These are phyloP conservation scores for Rynchops niger DNA, from an alignment of 2,113 vertebrate species.

Conservation along the genomic window DNA sequence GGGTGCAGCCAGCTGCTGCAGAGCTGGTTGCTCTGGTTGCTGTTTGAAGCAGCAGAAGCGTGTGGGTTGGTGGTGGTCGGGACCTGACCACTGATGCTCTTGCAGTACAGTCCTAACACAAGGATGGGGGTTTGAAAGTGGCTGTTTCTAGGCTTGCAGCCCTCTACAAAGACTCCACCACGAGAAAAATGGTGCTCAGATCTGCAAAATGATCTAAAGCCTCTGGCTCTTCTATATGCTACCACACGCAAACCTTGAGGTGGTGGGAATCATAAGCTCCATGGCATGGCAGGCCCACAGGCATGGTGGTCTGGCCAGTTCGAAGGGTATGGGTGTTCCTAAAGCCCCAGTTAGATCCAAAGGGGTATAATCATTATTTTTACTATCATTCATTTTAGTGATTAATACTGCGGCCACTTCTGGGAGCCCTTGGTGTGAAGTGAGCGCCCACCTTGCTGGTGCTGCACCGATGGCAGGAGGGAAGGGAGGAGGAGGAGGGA, in stretches of 20 bases:
- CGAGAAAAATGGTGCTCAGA: not conserved
- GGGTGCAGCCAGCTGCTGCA: not conserved
- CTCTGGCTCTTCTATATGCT: not conserved
- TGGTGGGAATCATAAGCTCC: not conserved
- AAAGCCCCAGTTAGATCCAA: not conserved
- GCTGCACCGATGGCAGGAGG: not conserved
- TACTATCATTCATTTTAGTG: not conserved
- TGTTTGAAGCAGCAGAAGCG: not conserved
- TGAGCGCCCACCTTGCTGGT: not conserved
- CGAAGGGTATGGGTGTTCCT: not conserved
- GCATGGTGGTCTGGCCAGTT: not conserved
- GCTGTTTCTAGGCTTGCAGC: not conserved
- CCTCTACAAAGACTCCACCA: not conserved
- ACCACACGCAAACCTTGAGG: not conserved
- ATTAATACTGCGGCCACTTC: not conserved
- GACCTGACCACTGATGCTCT: not conserved
- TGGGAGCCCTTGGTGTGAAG: not conserved
- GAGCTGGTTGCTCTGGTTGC: not conserved
- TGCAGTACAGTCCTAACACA: not conserved
- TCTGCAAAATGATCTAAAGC: not conserved
- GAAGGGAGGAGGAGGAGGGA: not conserved
- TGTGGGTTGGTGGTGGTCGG: not conserved
- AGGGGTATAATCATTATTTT: not conserved
- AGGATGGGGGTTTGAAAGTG: not conserved
- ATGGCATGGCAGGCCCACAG: rapidly evolving